Conservation (phyloP, 2,113 vertebrate species). For the Saccopteryx bilineata region DNA sequence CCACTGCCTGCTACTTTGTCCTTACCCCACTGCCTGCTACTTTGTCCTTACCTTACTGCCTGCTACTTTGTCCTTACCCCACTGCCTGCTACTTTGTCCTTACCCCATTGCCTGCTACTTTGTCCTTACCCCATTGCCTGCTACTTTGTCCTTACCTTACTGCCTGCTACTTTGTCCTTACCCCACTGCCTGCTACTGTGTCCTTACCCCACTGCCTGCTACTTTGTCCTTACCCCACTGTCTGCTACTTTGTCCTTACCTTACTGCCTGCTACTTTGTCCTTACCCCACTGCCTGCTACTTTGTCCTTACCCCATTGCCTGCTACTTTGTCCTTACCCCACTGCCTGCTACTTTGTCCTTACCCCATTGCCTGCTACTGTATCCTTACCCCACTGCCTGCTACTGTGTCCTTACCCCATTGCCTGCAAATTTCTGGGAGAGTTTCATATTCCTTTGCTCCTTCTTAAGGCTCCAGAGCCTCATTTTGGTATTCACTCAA, state of each 20-base stretch:
- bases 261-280: not conserved
- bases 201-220: not conserved
- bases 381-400: not conserved
- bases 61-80: not conserved
- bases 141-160: no score
- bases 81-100: not conserved
- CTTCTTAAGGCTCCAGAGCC: not conserved
- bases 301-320: not conserved
- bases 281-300: not conserved
- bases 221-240: no score
- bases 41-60: not conserved
- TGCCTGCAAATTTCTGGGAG: not conserved
- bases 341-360: not conserved
- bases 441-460: not conserved
- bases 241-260: not conserved
- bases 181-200: not conserved
- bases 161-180: not conserved
- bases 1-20: not conserved
- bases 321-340: not conserved
- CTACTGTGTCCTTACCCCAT: not conserved
- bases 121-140: not conserved
- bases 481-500: not conserved
- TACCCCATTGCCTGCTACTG: not conserved
- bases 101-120: not conserved
- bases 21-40: not conserved